phyloP scores from a whole-genome alignment of 2,888 invertebrate genomes.

The Melieria picta region DNA sequence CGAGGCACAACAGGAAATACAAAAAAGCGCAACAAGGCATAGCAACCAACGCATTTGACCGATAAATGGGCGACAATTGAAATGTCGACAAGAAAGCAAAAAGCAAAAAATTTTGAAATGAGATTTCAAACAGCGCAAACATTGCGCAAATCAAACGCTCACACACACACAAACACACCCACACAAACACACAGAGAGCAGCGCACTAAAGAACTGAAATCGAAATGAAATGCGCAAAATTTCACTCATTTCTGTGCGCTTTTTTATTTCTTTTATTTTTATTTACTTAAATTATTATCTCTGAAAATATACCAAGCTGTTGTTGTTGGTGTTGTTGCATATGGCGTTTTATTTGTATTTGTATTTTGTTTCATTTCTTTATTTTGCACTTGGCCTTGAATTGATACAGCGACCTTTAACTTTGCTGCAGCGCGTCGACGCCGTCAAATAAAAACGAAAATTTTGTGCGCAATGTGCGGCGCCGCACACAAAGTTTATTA shows the following conservation, averaged over 20 bases:
- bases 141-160: too few relatives aligned
- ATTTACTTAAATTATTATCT: conserved; percentile 28
- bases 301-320: conserved; percentile 5
- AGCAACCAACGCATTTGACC: too few relatives aligned
- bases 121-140: too few relatives aligned
- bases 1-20: too few relatives aligned
- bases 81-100: too few relatives aligned
- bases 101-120: too few relatives aligned
- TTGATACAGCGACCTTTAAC: conserved; percentile 62
- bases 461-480: not conserved
- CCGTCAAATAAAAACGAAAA: conserved; percentile 23
- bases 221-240: too few relatives aligned
- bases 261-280: conserved; percentile 25
- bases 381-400: conserved; percentile 58
- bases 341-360: conserved; percentile 21
- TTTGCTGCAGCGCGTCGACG: conserved; percentile 39
- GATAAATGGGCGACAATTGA: too few relatives aligned
- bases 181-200: too few relatives aligned
- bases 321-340: conserved; percentile 18
- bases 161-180: too few relatives aligned
- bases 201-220: too few relatives aligned
- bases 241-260: not conserved
- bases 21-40: too few relatives aligned
- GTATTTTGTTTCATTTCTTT: conserved; percentile 31
- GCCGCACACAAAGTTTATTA: not conserved